Evolutionary conservation across 2,797 vertebrate genomes (phyloP).

Genomic region (Gallirallus australis): DNA sequence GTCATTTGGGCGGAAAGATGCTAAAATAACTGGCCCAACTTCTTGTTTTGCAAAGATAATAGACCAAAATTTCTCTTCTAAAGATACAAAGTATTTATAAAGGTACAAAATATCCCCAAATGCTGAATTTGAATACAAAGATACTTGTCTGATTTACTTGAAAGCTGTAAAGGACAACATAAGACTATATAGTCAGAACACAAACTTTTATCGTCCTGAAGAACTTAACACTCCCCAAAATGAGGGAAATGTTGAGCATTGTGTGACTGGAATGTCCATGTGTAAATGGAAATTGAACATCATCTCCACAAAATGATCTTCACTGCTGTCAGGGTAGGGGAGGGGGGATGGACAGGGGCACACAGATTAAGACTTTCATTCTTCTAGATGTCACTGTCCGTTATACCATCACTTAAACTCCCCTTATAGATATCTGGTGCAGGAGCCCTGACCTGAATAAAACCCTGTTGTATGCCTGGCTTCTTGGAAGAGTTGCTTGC

Average conservation of each 20-base stretch:
- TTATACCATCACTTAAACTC: neutral
- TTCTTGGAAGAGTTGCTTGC: neutral
- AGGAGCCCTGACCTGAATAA: neutral
- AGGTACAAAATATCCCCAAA: neutral
- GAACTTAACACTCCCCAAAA: neutral
- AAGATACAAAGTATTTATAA: neutral
- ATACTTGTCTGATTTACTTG: neutral
- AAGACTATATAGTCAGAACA: neutral
- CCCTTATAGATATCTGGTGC: accelerated
- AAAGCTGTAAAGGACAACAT: neutral
- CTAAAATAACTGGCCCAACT: neutral
- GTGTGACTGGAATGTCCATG: too few relatives aligned
- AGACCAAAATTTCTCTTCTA: neutral
- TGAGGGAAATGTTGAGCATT: accelerated
- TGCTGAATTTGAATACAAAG: neutral
- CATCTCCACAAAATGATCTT: neutral
- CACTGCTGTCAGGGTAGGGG: neutral
- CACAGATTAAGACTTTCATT: neutral
- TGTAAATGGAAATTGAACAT: neutral
- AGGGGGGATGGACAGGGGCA: too few relatives aligned
- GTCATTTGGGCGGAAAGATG: neutral
- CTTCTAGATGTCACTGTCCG: neutral
- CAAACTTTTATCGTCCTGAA: neutral
- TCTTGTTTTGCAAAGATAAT: neutral
- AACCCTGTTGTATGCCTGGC: neutral